Conservation (phyloP, 2,113 vertebrate species). For the Empidonax alnorum region DNA sequence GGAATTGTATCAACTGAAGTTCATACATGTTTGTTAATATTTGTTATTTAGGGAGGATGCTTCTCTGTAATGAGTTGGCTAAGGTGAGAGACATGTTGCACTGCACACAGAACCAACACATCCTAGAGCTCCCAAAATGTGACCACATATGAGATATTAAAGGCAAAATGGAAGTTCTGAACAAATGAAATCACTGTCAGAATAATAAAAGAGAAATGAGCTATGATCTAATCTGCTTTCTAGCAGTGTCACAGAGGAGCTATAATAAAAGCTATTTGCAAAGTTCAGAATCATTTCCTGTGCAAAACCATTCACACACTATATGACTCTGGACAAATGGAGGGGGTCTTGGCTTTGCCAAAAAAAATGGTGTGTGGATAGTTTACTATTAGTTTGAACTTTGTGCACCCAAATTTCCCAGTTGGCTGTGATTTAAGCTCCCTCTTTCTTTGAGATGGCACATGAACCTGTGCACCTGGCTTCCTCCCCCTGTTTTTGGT, state of each 20-base stretch:
- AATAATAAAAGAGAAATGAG: constrained; percentile 74
- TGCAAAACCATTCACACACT: constrained; percentile 75
- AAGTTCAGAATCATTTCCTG: constrained; percentile 76
- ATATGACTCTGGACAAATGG: constrained; percentile 75
- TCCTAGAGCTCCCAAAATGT: constrained; percentile 70
- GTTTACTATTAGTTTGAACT: constrained; percentile 65
- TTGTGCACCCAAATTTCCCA: constrained; percentile 64
- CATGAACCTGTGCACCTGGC: constrained; percentile 43
- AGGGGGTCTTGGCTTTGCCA: constrained; percentile 69
- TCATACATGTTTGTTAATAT: constrained; percentile 68
- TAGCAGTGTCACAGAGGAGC: constrained; percentile 66
- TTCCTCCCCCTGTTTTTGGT: constrained; percentile 30
- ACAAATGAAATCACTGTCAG: constrained; percentile 73
- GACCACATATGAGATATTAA: constrained; percentile 61
- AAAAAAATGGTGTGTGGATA: constrained; percentile 63
- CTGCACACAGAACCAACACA: constrained; percentile 17
- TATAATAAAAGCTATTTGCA: constrained; percentile 75
- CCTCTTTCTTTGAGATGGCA: constrained; percentile 53
- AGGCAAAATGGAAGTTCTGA: constrained; percentile 63
- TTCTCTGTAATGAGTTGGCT: constrained; percentile 64
- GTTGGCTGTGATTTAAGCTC: constrained; percentile 38
- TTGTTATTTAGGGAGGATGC: constrained; percentile 60
- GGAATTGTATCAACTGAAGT: constrained; percentile 65
- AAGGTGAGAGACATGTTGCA: constrained; percentile 48
- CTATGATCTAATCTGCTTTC: constrained; percentile 75